Base-by-base conservation (phyloP, 2,888 invertebrate species). In the Patella depressa region DNA sequence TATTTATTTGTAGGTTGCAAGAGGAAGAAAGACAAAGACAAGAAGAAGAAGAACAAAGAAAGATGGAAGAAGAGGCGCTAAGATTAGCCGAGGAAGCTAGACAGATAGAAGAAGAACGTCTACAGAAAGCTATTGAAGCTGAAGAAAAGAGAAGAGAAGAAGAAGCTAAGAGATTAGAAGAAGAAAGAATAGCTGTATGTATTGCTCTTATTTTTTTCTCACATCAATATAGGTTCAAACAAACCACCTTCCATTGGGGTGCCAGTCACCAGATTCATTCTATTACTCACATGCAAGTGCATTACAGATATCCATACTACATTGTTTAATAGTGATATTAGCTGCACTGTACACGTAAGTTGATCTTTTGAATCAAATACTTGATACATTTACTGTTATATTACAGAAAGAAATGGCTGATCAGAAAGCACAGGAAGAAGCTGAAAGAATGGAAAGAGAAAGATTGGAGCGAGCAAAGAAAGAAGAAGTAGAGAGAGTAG, bases 401-500 rank as follows among this genome's bases (percentile, higher is more conserved):
- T 74, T 71, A 29, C 84, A 89, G 90, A 89, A 86, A 77, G 97
- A 97, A 91, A 96, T 96, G 90, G 96, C 96, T 0, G 97, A 97
- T 73, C 84, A 79, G 79, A 91, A 90, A 83, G 90, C 91, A 11
- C 89, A 89, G 72, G 90, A 91, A 74, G 91, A 92, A 77, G 91
- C 91, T 24, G 92, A 92, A 76, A 87, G 94, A 85, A 93, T 95
- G 91, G 95, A 96, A 88, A 93, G 94, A 83, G 97, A 97, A 92
- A 95, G 96, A 91, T 95, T 95, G 75, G 96, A 97, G 91, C 94
- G 95, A 79, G 93, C 95, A 80, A 95, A 95, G 89, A 94, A 95
- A 84, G 98, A 98, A 91, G 98, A 98, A 92, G 95, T 95, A 89
- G 98, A 98, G 91, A 93, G 98, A 78, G 94, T 96, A 87, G 96